Conservation (phyloP, 2,888 invertebrate species). For the Neoaliturus tenellus region DNA sequence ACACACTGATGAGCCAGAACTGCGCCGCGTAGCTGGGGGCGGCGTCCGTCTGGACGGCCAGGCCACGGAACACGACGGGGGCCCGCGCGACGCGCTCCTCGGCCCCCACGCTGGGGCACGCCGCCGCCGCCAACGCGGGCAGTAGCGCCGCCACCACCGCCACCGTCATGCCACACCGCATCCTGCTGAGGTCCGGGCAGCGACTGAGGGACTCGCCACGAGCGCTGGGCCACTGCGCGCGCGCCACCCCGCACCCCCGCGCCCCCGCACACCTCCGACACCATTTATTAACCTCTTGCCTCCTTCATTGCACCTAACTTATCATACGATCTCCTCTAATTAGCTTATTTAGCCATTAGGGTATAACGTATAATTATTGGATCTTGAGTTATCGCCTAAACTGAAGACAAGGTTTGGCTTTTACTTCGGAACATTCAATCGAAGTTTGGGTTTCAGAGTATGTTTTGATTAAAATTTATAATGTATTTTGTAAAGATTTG, state of each 20-base stretch:
- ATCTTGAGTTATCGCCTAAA: slow-evolving; percentile 5
- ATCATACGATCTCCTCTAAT: slow-evolving; percentile 42
- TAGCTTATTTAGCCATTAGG: slow-evolving; percentile 33
- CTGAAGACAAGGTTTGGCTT: neutral
- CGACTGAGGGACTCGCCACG: neutral
- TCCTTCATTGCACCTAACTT: slow-evolving; percentile 19
- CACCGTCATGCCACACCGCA: neutral
- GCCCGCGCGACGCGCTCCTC: slow-evolving; percentile 76
- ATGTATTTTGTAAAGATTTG: too few relatives aligned
- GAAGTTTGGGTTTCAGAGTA: neutral
- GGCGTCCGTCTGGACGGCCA: slow-evolving; percentile 71
- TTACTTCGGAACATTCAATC: neutral
- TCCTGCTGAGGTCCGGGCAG: neutral
- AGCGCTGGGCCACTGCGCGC: slow-evolving; percentile 16
- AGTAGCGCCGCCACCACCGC: neutral
- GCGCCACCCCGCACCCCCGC: too few relatives aligned
- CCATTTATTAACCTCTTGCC: slow-evolving; percentile 35
- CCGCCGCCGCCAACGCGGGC: slow-evolving; percentile 27
- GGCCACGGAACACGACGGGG: slow-evolving; percentile 76
- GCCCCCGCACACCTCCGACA: slow-evolving; percentile 1
- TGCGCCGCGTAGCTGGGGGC: slow-evolving; percentile 67
- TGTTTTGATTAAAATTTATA: too few relatives aligned
- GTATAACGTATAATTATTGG: slow-evolving; percentile 14
- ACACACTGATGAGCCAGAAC: slow-evolving; percentile 77
- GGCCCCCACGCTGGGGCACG: slow-evolving; percentile 65